These are phyloP conservation scores for Blennius ocellaris DNA, from an alignment of 2,113 vertebrate genomes.

Conservation along the genomic window DNA sequence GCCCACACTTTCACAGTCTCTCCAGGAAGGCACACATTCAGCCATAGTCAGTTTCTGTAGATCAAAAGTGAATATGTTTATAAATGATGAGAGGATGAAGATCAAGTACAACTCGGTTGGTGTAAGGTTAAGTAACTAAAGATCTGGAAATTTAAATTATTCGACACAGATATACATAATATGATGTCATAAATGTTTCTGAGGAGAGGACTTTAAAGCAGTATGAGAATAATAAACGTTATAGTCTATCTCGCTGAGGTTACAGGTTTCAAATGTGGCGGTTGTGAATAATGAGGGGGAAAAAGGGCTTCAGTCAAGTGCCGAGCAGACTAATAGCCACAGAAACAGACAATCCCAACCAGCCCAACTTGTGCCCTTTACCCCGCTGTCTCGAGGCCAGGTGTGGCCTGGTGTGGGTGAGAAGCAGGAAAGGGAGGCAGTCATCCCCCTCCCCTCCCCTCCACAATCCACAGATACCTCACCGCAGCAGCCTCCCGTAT, in stretches of 20 bases:
- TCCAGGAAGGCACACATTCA: neutral
- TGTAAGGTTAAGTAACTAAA: no score
- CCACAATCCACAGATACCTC: slow-evolving; percentile 50
- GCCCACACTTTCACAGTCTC: neutral
- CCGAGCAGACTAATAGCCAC: slow-evolving; percentile 18
- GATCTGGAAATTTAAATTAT: neutral
- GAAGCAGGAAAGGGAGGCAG: slow-evolving; percentile 62
- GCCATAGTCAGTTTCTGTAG: neutral
- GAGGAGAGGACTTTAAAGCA: neutral
- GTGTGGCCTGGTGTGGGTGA: slow-evolving; percentile 64
- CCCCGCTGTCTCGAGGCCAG: slow-evolving; percentile 40
- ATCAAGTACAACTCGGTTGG: neutral
- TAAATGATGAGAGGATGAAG: neutral
- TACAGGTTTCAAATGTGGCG: neutral
- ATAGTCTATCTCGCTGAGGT: no score
- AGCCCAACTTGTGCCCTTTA: slow-evolving; percentile 22
- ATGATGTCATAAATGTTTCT: neutral
- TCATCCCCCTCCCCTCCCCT: slow-evolving; percentile 7
- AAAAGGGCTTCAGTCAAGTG: neutral
- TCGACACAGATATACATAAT: neutral
- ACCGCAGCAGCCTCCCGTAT: slow-evolving; percentile 38
- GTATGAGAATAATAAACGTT: no score
- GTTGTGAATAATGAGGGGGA: no score
- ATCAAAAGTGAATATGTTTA: neutral
- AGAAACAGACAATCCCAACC: slow-evolving; percentile 13